Evolutionary conservation across 2,888 invertebrate genomes (phyloP).

Genomic region (Strigamia maritima): DNA sequence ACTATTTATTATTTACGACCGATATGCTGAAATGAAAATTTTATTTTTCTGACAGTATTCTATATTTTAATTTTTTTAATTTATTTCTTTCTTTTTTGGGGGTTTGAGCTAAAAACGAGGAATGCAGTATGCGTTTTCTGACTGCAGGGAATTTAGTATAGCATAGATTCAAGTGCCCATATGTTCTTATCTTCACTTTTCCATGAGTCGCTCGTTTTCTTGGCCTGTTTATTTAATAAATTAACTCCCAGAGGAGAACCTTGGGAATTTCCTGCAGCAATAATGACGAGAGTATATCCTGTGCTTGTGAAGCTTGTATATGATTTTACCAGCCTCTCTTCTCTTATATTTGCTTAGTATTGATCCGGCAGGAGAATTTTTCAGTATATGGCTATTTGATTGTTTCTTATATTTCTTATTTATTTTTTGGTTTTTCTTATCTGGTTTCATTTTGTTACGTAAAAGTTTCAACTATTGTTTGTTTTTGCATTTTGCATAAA

Average conservation of each 20-base stretch:
- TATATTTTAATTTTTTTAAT: neutral
- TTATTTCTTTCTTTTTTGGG: neutral
- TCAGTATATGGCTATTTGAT: too few species aligned
- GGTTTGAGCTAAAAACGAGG: neutral
- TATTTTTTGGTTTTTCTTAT: too few species aligned
- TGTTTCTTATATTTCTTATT: too few species aligned
- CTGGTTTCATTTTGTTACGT: too few species aligned
- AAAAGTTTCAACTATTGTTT: too few species aligned
- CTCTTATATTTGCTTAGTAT: neutral
- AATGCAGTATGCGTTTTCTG: neutral
- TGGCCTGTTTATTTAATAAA: slow-evolving; percentile 4
- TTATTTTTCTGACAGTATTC: too few species aligned
- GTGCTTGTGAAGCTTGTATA: neutral
- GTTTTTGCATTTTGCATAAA: too few species aligned
- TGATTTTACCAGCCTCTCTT: neutral
- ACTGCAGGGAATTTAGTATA: neutral
- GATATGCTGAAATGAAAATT: neutral
- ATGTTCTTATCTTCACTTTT: neutral
- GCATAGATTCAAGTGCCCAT: slow-evolving; percentile 4
- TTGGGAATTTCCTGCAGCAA: neutral
- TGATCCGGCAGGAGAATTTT: neutral
- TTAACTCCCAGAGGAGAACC: neutral
- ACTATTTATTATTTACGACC: neutral
- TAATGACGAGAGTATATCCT: neutral
- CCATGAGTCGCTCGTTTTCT: neutral